A percentile compares a stretch with the other conserved stretches of the same genome.
Conservation (phyloP, 2,113 vertebrate genomes). For the Todiramphus saurophagus region DNA sequence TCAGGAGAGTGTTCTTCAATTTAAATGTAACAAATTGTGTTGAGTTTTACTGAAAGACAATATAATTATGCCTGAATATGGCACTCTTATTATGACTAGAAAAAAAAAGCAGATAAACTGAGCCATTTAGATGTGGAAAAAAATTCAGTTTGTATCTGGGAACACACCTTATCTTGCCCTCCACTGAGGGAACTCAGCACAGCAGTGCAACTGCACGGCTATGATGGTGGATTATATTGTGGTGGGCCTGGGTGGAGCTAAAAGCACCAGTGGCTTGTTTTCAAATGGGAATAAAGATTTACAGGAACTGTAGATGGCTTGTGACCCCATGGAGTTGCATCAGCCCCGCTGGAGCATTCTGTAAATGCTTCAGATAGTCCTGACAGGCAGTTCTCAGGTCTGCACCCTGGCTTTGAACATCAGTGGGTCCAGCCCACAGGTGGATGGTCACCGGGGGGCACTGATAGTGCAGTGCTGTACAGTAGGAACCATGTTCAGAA, state of each 20-base stretch:
- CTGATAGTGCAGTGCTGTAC: not conserved
- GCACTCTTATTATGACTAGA: not conserved
- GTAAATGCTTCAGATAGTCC: not conserved
- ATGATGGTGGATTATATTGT: not conserved
- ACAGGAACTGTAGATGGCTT: not conserved
- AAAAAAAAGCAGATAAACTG: not conserved
- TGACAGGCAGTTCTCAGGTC: no score
- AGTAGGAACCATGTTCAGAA: not conserved
- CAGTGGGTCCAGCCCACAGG: not conserved
- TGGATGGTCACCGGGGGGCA: fast-evolving
- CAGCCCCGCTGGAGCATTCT: not conserved
- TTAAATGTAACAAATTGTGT: not conserved
- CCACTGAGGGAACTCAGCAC: no score
- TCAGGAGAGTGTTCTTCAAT: not conserved
- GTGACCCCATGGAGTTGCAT: not conserved
- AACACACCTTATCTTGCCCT: not conserved
- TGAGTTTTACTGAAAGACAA: not conserved
- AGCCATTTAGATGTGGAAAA: not conserved
- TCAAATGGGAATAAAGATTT: not conserved
- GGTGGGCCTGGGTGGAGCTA: not conserved
- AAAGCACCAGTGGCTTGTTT: not conserved
- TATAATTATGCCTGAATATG: not conserved
- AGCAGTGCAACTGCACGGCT: not conserved
- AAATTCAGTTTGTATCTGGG: not conserved
- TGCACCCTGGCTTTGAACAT: not conserved